Evolutionary conservation across 2,888 invertebrate species (phyloP), one percentile per base, ranked within the genome.

Genomic region (Eupithecia tripunctaria): DNA sequence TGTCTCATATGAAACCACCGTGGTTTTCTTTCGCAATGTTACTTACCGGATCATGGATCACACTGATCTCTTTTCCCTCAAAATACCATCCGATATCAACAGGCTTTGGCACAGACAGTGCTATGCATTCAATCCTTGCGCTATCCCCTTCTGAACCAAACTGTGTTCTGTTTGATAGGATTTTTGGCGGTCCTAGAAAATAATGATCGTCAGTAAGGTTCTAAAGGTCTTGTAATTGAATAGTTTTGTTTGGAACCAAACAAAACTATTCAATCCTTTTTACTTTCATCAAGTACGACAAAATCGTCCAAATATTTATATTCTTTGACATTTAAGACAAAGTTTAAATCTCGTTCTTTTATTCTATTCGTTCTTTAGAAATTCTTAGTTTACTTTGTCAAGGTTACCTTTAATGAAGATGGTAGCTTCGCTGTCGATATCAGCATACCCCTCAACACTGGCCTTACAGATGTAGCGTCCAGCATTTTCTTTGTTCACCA

Each of bases 381-480:
- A 0, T n/a, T 47, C 47, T n/a, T n/a, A 8, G n/a, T 8, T n/a
- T n/a, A 21, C 21, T 21, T 12, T 51, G 21, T 21, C 12, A 12
- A 10, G 21, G 10, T 51, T 12, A 95, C 96, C 96, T 95, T 98
- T 98, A 69, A 98, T 95, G 83, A 97, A 96, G 25, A 98, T 95
- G 7, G 96, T 95, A 2, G 97, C 97, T 85, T 98, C 97, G 8
- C 97, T 96, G 32, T 96, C 96, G 64, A 98, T 96, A 89, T 98
- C 98, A 0, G 97, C 96, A 87, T 98, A 99, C 0, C 98, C 98
- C 0, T 96, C 95, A 1, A 98, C 98, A 68, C 96, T 96, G 1
- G 98, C 99, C 82, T 97, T 97, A 91, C 99, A 99, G 82, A 96
- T 96, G 89, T 99, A 99, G 60, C 97, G 95, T 0, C 99, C 99